These are phyloP conservation scores for Decapterus maruadsi DNA, from an alignment of 2,797 vertebrate genomes.

Conservation along the genomic window DNA sequence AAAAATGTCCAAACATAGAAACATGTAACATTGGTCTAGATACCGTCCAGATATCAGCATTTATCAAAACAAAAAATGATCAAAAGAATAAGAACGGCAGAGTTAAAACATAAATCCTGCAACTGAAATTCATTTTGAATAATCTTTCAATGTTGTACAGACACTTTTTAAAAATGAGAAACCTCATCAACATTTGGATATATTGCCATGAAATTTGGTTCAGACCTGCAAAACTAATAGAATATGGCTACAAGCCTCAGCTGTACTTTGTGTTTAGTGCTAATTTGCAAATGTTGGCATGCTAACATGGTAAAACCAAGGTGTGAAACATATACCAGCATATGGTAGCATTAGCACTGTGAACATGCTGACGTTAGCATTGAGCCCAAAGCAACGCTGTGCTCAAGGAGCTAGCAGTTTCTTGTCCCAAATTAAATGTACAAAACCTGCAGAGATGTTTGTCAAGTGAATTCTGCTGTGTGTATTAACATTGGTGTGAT, in stretches of 20 bases:
- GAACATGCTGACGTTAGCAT: constrained; percentile 1
- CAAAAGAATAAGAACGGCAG: background rate
- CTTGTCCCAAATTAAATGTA: background rate
- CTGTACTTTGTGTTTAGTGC: background rate
- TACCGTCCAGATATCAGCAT: constrained; percentile 2
- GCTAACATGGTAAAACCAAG: background rate
- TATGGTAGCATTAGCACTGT: background rate
- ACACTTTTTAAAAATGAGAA: background rate
- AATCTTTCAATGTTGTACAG: too few species aligned
- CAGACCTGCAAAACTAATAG: background rate
- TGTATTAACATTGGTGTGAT: constrained; percentile 11
- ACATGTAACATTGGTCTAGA: constrained; percentile 15
- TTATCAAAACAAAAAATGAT: background rate
- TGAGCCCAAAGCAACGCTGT: background rate
- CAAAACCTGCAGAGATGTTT: background rate
- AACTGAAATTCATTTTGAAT: constrained; percentile 2
- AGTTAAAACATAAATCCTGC: constrained; percentile 16
- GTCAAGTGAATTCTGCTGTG: background rate
- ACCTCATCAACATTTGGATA: background rate
- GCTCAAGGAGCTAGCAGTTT: background rate
- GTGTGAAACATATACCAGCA: background rate
- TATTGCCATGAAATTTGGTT: background rate
- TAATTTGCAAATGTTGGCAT: constrained; percentile 6
- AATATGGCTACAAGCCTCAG: background rate
- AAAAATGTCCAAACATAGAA: background rate